Conservation (phyloP, 2,888 invertebrate species). For the Latrodectus hesperus region DNA sequence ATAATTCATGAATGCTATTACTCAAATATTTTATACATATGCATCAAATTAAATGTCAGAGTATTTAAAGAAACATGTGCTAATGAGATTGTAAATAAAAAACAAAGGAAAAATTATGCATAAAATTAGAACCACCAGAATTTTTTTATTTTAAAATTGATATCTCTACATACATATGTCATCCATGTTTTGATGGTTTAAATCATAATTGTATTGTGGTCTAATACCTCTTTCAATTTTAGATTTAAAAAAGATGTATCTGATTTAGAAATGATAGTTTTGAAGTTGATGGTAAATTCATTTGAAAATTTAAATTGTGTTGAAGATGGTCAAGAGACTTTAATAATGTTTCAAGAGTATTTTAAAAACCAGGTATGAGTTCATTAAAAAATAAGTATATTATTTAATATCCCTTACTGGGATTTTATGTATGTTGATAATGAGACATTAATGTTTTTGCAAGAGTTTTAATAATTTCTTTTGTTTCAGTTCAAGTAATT, state of each 20-base stretch:
- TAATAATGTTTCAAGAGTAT: slow-evolving; percentile 47
- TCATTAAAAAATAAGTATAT: neutral
- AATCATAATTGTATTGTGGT: neutral
- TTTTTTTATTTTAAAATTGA: neutral
- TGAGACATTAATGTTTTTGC: no score
- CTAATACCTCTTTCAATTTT: neutral
- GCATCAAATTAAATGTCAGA: no score
- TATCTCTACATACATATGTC: neutral
- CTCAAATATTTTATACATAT: no score
- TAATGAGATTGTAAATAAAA: no score
- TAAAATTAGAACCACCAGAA: no score
- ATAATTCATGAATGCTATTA: no score
- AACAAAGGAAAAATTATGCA: no score
- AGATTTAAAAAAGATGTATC: slow-evolving; percentile 42
- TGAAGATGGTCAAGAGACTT: slow-evolving; percentile 53
- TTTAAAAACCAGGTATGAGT: slow-evolving; percentile 53
- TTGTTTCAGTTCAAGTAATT: no score
- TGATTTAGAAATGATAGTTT: slow-evolving; percentile 40
- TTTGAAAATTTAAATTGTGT: slow-evolving; percentile 42
- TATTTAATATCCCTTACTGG: neutral
- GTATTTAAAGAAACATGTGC: no score
- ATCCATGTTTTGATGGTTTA: neutral
- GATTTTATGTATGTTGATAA: no score
- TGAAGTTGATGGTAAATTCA: slow-evolving; percentile 47
- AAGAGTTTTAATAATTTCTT: no score